These are phyloP conservation scores for Limonius californicus DNA, from an alignment of 1,140 invertebrate species.

Conservation along the genomic window DNA sequence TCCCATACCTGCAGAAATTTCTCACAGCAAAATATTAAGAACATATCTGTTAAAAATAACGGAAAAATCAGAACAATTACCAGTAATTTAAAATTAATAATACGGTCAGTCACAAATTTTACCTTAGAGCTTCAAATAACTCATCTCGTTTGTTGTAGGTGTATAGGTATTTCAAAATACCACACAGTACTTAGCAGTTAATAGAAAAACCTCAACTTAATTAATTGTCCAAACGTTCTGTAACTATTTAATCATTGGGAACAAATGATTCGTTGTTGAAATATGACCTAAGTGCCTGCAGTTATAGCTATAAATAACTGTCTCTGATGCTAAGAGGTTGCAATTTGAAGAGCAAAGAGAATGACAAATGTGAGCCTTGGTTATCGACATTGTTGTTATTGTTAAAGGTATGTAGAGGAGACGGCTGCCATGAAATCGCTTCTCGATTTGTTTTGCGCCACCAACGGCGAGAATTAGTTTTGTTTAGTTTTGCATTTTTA, in stretches of 20 bases:
- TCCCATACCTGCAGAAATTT: too few relatives aligned
- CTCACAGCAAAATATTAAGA: too few relatives aligned
- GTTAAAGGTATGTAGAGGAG: slow-evolving; percentile 2
- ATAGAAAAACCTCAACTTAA: slow-evolving; percentile 8
- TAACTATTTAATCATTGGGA: slow-evolving; percentile 15
- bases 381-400: slow-evolving; percentile 17
- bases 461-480: neutral
- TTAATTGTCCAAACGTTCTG: slow-evolving; percentile 8
- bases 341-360: slow-evolving; percentile 12
- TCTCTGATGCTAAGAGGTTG: neutral
- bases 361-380: slow-evolving; percentile 12
- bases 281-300: slow-evolving; percentile 8
- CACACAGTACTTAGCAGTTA: slow-evolving; percentile 12
- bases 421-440: slow-evolving; percentile 5
- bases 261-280: slow-evolving; percentile 10
- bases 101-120: neutral
- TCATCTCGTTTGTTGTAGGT: slow-evolving; percentile 9
- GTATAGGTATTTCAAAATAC: neutral
- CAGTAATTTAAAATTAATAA: slow-evolving; percentile 9
- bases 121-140: slow-evolving; percentile 6
- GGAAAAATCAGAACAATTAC: neutral
- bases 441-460: neutral
- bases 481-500: too few relatives aligned
- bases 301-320: slow-evolving; percentile 15
- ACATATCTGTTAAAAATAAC: too few relatives aligned